Base-by-base conservation (phyloP, 2,797 vertebrate genomes). In the Danio aesculapii region DNA sequence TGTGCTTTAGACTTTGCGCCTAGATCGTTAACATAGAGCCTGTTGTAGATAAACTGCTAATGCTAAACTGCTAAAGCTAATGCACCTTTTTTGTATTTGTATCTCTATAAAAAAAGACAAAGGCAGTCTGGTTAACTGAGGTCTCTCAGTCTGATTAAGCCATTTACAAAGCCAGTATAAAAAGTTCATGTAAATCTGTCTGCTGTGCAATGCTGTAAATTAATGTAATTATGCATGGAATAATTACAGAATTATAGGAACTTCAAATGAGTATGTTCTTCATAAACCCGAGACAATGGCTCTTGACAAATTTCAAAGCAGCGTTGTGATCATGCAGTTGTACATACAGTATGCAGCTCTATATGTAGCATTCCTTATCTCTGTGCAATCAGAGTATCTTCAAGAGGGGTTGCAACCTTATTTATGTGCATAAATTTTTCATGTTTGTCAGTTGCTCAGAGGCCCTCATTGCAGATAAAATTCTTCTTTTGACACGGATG, bases 401-500 rank as follows among this genome's bases (percentile, higher is more conserved):
- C 14, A 47, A 50, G 66, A 69, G 53, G 30, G 52, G 13, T 57
- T 58, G 16, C 53, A 59, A 47, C 47, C 19, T 79, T 70, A 50
- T 62, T 79, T 52, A 62, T 75, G 66, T 70, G 67, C 67, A 70
- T 79, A 44, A 2, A 19, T 70, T 52, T 53, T 53, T 62, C 68
- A 43, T 21, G 11, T 75, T 75, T 67, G 44, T 39, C 49, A 64
- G 41, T 61, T 5, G 6, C 44, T 71, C 39, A 61, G 69, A 79
- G 8, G 75, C 62, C 57, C 71, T 79, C 72, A 19, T 19, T 43
- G 74, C 49, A 10, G 14, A 68, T 64, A 41, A 79, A 59, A 67
- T 67, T 71, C 55, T 69, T 82, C 68, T 66, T 44, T 70, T 67
- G 76, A 77, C 72, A 58, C 80, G 52, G 12, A 53, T 50, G 64